Conservation (phyloP, 2,888 invertebrate species). For the Itoplectis maculator region DNA sequence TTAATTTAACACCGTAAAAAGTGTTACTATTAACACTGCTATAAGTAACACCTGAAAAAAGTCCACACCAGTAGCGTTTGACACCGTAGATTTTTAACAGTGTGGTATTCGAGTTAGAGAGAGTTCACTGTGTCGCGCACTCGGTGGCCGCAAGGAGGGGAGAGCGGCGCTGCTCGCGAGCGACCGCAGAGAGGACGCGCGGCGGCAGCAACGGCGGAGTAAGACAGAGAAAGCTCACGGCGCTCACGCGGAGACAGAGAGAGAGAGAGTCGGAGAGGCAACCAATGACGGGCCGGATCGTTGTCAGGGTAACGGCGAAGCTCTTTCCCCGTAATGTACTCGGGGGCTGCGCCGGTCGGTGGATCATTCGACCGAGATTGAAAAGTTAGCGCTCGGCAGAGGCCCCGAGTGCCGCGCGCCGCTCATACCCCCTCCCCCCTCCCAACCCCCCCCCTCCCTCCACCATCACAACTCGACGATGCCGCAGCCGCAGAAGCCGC, state of each 20-base stretch:
- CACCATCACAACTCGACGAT: constrained; percentile 45
- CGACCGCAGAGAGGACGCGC: constrained; percentile 28
- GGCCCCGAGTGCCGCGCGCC: constrained; percentile 64
- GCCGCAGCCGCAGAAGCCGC: too few relatives aligned
- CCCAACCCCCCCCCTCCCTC: too few relatives aligned
- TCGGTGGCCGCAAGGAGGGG: constrained; percentile 63
- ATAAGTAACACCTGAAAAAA: too few relatives aligned
- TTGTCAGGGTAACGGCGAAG: constrained; percentile 83
- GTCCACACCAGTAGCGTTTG: too few relatives aligned
- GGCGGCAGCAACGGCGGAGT: too few relatives aligned
- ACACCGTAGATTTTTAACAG: too few relatives aligned
- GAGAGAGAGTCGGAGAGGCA: constrained; percentile 67
- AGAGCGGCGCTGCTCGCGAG: constrained; percentile 40
- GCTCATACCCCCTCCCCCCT: too few relatives aligned
- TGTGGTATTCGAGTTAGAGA: too few relatives aligned
- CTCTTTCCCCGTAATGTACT: constrained; percentile 56
- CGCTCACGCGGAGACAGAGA: too few relatives aligned
- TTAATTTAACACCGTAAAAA: too few relatives aligned
- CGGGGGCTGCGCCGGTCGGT: constrained; percentile 63
- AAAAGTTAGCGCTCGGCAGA: constrained; percentile 81
- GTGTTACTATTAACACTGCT: too few relatives aligned
- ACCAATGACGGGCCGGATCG: constrained; percentile 83
- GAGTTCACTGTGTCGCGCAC: neutral
- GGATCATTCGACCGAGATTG: constrained; percentile 84
- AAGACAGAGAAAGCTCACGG: constrained; percentile 62